Evolutionary conservation across 2,797 vertebrate genomes (phyloP), one percentile per base, ranked within the genome.

Genomic region (Acridotheres tristis): DNA sequence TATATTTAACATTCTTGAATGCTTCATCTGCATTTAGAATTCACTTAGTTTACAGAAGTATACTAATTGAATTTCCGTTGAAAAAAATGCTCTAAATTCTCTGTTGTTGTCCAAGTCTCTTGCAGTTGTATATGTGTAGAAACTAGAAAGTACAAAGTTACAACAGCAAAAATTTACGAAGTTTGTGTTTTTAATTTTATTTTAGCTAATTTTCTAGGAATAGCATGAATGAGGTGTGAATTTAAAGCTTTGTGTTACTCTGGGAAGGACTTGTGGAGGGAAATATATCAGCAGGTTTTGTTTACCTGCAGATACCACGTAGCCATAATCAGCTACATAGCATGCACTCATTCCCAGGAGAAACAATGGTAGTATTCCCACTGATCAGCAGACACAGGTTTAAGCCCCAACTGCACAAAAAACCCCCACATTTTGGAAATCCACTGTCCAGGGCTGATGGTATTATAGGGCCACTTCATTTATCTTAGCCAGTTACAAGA

Each of bases 121-220:
- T 51, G n/a, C 16, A 50, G 55, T 45, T 54, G n/a, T 36, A 3
- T 30, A 5, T 43, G 11, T 32, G 19, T 53, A 34, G 57, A 93
- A 85, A 84, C 67, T 71, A 21, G 85, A 85, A 61, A 36, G 25
- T 47, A 36, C 2, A 4, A 83, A 85, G 51, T 34, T 50, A 63
- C 12, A 30, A 68, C 72, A 73, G 58, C 38, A 89, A 61, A 87
- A 55, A 66, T 30, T 68, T 53, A 6, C n/a, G 55, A 51, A 71
- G 57, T 65, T 94, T 73, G 27, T 30, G 48, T 59, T 93, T 78
- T 45, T 57, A 93, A 89, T 94, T 89, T 92, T 88, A 72, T 79
- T 11, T 85, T 34, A 34, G 48, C 54, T 80, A 63, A 68, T 51
- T 73, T 85, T 87, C 34, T 27, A 85, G 74, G 63, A 93, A 45